phyloP scores from a whole-genome alignment of 2,797 vertebrate genomes.

The Hippopotamyrus pictus region DNA sequence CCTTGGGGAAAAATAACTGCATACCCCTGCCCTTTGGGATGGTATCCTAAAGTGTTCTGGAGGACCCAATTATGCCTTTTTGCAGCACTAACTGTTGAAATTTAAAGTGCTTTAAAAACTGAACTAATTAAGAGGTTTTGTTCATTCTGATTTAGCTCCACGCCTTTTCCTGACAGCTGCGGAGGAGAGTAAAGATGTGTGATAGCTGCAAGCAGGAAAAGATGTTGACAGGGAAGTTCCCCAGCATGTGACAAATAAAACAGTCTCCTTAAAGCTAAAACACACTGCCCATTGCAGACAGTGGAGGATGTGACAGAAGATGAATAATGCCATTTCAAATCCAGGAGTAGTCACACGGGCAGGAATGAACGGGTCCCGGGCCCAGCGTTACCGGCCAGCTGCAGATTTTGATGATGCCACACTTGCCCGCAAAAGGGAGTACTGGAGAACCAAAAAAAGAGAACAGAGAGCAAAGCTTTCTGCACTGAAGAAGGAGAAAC shows the following conservation, averaged over 20 bases:
- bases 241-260: slow-evolving; percentile 18
- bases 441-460: slow-evolving; percentile 70
- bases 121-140: neutral
- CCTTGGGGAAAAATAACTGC: neutral
- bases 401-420: slow-evolving; percentile 59
- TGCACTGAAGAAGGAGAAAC: slow-evolving; percentile 30
- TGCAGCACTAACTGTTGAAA: neutral
- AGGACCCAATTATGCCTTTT: neutral
- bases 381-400: slow-evolving; percentile 56
- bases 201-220: neutral
- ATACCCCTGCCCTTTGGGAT: neutral
- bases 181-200: slow-evolving; percentile 36
- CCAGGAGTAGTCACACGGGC: slow-evolving; percentile 32
- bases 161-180: neutral
- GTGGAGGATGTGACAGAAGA: slow-evolving; percentile 14
- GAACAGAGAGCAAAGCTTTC: slow-evolving; percentile 64
- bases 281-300: slow-evolving; percentile 4
- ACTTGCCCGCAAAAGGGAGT: slow-evolving; percentile 64
- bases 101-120: neutral
- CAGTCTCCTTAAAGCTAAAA: slow-evolving; percentile 12
- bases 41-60: neutral
- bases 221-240: slow-evolving; percentile 8
- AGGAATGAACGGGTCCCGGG: slow-evolving; percentile 23
- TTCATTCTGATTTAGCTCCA: neutral
- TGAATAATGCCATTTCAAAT: slow-evolving; percentile 31